These are phyloP conservation scores for Apodemia zela DNA, from an alignment of 2,888 invertebrate genomes.

Conservation along the genomic window DNA sequence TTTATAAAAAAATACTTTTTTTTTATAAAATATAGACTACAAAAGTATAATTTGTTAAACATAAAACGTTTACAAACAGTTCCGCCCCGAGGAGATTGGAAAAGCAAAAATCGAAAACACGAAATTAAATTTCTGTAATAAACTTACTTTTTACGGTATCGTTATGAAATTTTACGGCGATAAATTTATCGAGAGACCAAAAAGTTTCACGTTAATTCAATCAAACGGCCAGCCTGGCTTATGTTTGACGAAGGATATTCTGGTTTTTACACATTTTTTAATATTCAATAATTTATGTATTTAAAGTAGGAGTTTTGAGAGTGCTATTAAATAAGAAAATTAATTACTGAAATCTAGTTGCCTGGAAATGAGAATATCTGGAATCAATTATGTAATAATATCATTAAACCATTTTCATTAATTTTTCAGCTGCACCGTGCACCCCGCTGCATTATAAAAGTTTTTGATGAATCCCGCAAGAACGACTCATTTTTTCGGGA, in stretches of 20 bases:
- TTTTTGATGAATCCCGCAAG: too few species aligned
- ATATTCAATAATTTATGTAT: slow-evolving; percentile 4
- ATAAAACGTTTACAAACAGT: background rate
- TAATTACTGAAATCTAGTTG: too few species aligned
- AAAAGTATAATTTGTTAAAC: background rate
- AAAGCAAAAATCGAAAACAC: slow-evolving; percentile 49
- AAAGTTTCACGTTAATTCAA: slow-evolving; percentile 76
- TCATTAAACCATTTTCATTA: too few species aligned
- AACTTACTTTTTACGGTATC: slow-evolving; percentile 54
- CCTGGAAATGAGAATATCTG: too few species aligned
- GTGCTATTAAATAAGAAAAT: background rate
- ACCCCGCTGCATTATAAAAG: too few species aligned
- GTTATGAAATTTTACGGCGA: slow-evolving; percentile 54
- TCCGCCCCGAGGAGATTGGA: slow-evolving; percentile 19
- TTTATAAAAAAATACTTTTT: background rate
- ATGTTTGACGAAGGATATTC: slow-evolving; percentile 63
- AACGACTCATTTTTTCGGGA: too few species aligned
- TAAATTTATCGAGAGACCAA: slow-evolving; percentile 65
- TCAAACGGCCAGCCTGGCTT: slow-evolving; percentile 61
- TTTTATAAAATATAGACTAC: too few species aligned
- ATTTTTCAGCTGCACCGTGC: too few species aligned
- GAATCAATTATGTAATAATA: too few species aligned
- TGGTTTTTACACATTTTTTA: slow-evolving; percentile 25
- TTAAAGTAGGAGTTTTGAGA: background rate
- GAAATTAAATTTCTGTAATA: slow-evolving; percentile 57